Base-by-base conservation (phyloP, 1,140 invertebrate species). In the Lordiphosa mommai region DNA sequence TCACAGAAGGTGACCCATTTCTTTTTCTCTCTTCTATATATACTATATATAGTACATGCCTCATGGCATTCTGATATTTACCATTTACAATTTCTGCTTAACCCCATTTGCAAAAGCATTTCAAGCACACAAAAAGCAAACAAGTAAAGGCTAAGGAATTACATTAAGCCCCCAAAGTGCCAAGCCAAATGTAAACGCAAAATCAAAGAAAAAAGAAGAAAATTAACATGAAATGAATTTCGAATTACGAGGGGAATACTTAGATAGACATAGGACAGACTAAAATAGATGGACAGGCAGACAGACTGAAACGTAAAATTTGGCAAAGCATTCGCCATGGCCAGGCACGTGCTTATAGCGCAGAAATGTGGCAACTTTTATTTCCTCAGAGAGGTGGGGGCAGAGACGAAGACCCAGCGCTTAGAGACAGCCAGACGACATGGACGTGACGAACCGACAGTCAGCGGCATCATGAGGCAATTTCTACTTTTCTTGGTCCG, bases 221-320 rank as follows among this genome's bases (percentile, higher is more conserved):
- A 80, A 80, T 82, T 76, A 82, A 84, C 76, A 84, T 82, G 77
- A 84, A 67, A 72, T 63, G 76, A 71, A 68, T 82, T 76, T 76
- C 77, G 61, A 67, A 76, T 27, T 27, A 27, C 23, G 58, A 55
- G 69, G 64, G 48, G 44, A 17, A 48, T 27, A 27, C 23, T 27
- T 30, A 41, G 36, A 57, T 20, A 43, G 46, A 20, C 43, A 27
- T 30, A 20, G 38, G 40, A 41, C 43, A 9, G 27, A 23, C 29
- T 29, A 30, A 60, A 49, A 34, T 33, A 5, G 36, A 2, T 27
- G n/a, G 41, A 16, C n/a, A 6, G 43, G 20, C 14, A 5, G 9
- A 20, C 13, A 8, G 29, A 17, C 23, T 12, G 41, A 49, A 66
- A 80, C 57, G 73, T 56, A 65, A 72, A 84, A 63, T 84, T 82